phyloP scores from a whole-genome alignment of 2,888 invertebrate genomes.

The Nebria salina region DNA sequence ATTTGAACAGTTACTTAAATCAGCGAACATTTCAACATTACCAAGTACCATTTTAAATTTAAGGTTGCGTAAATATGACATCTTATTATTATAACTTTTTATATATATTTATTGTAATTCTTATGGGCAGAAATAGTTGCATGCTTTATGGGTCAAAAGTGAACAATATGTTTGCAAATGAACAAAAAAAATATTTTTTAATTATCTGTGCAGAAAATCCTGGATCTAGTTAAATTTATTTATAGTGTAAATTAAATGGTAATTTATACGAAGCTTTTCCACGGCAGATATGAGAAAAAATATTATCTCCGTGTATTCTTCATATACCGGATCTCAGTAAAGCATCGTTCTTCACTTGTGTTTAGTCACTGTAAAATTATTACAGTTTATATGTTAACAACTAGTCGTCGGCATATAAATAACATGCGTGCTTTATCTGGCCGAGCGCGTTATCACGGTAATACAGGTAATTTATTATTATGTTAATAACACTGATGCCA shows the following conservation, averaged over 20 bases:
- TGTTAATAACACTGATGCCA: neutral
- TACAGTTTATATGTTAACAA: neutral
- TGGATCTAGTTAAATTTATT: neutral
- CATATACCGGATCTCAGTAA: neutral
- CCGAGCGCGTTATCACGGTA: neutral
- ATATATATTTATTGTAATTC: too few relatives aligned
- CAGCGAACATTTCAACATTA: too few relatives aligned
- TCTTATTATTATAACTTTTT: too few relatives aligned
- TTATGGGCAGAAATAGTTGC: too few relatives aligned
- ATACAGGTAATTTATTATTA: neutral
- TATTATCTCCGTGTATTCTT: neutral
- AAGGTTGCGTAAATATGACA: too few relatives aligned
- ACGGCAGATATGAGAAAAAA: neutral
- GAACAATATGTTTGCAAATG: too few relatives aligned
- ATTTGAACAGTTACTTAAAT: too few relatives aligned
- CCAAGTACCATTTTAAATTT: too few relatives aligned
- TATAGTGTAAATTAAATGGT: neutral
- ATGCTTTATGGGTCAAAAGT: too few relatives aligned
- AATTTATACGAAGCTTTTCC: neutral
- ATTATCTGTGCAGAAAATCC: too few relatives aligned
- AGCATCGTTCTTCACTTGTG: neutral
- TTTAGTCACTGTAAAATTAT: neutral
- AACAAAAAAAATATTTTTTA: too few relatives aligned
- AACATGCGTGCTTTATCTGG: neutral
- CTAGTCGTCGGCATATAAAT: neutral